Evolutionary conservation across 1,140 invertebrate genomes (phyloP), one percentile per base, ranked within the genome.

Genomic region (Limonius californicus): DNA sequence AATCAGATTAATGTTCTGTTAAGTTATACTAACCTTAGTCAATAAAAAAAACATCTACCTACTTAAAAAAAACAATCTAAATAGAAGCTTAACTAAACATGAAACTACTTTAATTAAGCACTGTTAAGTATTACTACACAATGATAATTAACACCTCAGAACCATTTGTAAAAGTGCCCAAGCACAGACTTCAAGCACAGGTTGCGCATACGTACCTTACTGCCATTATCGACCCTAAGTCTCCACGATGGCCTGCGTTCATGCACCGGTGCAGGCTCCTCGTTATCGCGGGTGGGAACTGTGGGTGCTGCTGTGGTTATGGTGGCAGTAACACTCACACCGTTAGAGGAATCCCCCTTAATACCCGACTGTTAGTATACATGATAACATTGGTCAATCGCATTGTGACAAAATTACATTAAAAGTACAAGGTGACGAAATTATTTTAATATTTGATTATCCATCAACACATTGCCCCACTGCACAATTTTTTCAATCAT

Each of bases 201-300:
- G 2, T 39, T 39, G 11, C 11, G n/a, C 2, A 39, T 39, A 73
- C 72, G 64, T 81, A 91, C 89, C 90, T 93, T 94, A 81, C 87
- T 91, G 77, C 87, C 85, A 77, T 89, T 89, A 83, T 94, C 91
- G 76, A 94, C 87, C 76, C 89, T 87, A 67, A 94, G 83, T 76
- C 91, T 85, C 92, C 92, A 95, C 66, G 92, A 94, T 1, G 92
- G 92, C 73, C 92, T 85, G 63, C 92, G 84, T 77, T 94, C 92
- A 64, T 75, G 73, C 14, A 64, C 42, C 18, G 72, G 68, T 61
- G 70, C 59, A 27, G 62, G 60, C 62, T 77, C 76, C 39, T 76
- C 65, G 16, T 55, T 63, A 59, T 69, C 62, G 32, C 62, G 61
- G 45, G 68, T 68, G 39, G 70, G 69, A n/a, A 73, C 66, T 14